These are phyloP conservation scores for Ciconia nigra DNA, from an alignment of 2,797 vertebrate genomes.

Conservation along the genomic window DNA sequence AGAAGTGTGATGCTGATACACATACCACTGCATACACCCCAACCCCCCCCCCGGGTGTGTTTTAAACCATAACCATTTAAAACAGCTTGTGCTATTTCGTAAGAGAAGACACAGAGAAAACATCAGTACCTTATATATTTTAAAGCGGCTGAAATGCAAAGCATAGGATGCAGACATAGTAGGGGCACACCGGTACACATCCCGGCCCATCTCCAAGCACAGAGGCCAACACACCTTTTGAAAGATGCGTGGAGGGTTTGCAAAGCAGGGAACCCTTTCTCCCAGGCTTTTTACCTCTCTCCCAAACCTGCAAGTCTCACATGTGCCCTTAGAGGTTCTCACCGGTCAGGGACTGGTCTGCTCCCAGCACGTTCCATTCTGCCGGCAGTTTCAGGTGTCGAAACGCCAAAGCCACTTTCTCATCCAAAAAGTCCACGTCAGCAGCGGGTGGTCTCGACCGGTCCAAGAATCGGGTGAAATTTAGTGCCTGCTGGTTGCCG, in stretches of 20 bases:
- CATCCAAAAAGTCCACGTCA: constrained; percentile 88
- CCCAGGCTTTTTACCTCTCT: neutral
- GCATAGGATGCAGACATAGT: fast-evolving
- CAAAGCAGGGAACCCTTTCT: neutral
- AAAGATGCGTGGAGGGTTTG: fast-evolving
- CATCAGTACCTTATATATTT: neutral
- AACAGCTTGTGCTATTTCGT: neutral
- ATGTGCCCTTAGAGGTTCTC: neutral
- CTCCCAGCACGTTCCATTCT: constrained; percentile 90
- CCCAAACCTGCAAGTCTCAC: neutral
- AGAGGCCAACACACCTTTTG: neutral
- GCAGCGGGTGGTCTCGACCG: constrained; percentile 84
- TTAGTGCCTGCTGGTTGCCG: constrained; percentile 85
- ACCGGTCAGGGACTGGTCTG: constrained; percentile 70
- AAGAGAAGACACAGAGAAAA: neutral
- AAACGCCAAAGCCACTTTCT: constrained; percentile 89
- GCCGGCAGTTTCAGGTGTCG: constrained; percentile 85
- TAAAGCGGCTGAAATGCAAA: neutral
- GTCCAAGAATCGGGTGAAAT: constrained; percentile 87
- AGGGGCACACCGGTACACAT: neutral
- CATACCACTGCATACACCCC: neutral
- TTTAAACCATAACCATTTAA: neutral
- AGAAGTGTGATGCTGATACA: neutral
- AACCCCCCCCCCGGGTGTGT: fast-evolving
- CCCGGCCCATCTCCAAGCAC: fast-evolving